These are phyloP conservation scores for Atethmia centrago DNA, from an alignment of 2,888 invertebrate genomes.

Conservation along the genomic window DNA sequence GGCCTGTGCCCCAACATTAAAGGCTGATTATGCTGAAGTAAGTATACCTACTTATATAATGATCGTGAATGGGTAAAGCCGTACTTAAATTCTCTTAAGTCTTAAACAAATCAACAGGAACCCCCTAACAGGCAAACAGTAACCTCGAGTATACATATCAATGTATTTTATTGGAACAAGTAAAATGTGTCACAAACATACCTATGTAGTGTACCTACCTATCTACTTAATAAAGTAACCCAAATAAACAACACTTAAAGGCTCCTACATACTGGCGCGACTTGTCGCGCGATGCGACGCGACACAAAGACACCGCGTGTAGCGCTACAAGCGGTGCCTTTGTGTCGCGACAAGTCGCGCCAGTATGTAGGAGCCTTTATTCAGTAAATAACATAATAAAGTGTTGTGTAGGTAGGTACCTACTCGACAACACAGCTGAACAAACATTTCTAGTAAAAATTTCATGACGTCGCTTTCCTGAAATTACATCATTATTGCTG, in stretches of 20 bases:
- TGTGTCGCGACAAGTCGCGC: no score
- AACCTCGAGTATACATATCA: no score
- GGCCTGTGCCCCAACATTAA: no score
- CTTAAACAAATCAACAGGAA: conserved; percentile 11
- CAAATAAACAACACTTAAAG: no score
- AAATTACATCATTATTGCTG: conserved; percentile 35
- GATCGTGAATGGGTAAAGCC: not conserved
- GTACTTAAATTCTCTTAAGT: not conserved
- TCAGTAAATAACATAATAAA: no score
- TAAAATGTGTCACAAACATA: conserved; percentile 4
- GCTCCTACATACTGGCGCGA: no score
- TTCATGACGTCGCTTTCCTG: conserved; percentile 31
- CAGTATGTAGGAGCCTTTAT: no score
- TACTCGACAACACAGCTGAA: not conserved
- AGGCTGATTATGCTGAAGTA: no score
- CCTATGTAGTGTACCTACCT: not conserved
- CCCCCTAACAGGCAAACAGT: conserved; percentile 5
- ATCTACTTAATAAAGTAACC: not conserved
- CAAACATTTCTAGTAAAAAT: conserved; percentile 37
- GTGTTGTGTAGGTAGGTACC: not conserved
- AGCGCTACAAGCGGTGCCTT: no score
- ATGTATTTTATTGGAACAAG: not conserved
- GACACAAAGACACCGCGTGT: no score
- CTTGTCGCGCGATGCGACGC: no score
- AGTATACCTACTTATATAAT: no score